Conservation (phyloP, 1,140 invertebrate genomes). For the Euglossa dilemma region DNA sequence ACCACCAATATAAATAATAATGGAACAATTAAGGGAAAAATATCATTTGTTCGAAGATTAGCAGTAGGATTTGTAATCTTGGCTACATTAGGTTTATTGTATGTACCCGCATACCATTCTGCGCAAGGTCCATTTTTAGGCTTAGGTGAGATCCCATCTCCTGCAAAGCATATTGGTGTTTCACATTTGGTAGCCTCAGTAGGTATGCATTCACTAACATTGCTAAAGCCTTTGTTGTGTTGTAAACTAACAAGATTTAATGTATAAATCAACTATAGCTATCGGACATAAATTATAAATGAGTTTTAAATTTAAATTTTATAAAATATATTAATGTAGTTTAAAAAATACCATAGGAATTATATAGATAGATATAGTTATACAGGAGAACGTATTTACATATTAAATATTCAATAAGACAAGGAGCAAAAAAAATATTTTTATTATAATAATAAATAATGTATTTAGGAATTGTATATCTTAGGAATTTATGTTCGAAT, state of each 20-base stretch:
- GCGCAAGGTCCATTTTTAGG: conserved; percentile 76
- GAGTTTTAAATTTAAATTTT: neutral
- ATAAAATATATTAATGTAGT: neutral
- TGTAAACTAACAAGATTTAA: conserved; percentile 24
- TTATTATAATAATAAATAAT: neutral
- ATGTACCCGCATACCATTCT: conserved; percentile 80
- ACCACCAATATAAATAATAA: conserved; percentile 63
- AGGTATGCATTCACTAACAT: conserved; percentile 76
- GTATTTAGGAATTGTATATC: neutral
- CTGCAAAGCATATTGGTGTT: conserved; percentile 69
- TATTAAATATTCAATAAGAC: neutral
- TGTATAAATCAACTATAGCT: neutral
- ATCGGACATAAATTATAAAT: neutral
- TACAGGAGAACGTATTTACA: neutral
- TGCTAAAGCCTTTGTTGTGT: conserved; percentile 35
- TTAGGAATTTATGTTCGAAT: conserved; percentile 1
- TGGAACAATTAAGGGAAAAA: conserved; percentile 70
- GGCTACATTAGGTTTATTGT: conserved; percentile 75
- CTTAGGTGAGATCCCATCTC: conserved; percentile 78
- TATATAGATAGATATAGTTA: neutral
- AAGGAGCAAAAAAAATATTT: neutral
- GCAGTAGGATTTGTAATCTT: conserved; percentile 77
- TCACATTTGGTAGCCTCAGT: conserved; percentile 72
- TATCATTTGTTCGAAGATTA: conserved; percentile 76
- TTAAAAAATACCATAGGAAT: conserved; percentile 1